Evolutionary conservation across 1,140 invertebrate species (phyloP), one percentile per base, ranked within the genome.

Genomic region (Platyscapa corneri): DNA sequence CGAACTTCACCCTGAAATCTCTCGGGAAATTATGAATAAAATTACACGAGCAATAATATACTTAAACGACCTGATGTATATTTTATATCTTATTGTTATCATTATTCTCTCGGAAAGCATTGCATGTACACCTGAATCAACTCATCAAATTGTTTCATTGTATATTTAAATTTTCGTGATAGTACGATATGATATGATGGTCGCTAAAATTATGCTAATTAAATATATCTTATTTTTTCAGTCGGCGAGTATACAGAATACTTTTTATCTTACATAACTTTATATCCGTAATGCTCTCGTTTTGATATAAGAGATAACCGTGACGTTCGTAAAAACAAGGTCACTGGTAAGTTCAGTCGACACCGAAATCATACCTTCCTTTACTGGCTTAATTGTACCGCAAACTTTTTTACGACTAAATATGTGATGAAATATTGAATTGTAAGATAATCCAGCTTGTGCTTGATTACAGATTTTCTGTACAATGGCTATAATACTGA

Each of bases 61-160:
- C 12, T 37, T 70, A 70, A 74, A 74, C 27, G 3, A n/a, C 37
- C 6, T 14, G 70, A n/a, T 42, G 37, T n/a, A n/a, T 74, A 42
- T 32, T 74, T 42, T 74, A 74, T 74, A 42, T 74, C 37, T 42
- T 74, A 42, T 74, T 27, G 18, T n/a, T 74, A 74, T 74, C 70
- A 42, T 74, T 42, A 18, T 42, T 42, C 7, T 74, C 7, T 42
- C 8, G 27, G 5, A 74, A 23, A 72, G 7, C 27, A 42, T 37
- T 70, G 67, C 27, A 74, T 74, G 12, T 42, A 74, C 70, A 74
- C 37, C 70, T 74, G 70, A 42, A 42, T 74, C 23, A 74, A 72
- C 16, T 18, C 12, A 6, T 74, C 18, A 74, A n/a, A 42, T 74
- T 8, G 14, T 14, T 27, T 42, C 18, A 74, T 42, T 74, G 27